These are phyloP conservation scores for Aurelia sp. DNA, from an alignment of 30 jellyfish, hydroid and myxozoan genomes.

Conservation along the genomic window DNA sequence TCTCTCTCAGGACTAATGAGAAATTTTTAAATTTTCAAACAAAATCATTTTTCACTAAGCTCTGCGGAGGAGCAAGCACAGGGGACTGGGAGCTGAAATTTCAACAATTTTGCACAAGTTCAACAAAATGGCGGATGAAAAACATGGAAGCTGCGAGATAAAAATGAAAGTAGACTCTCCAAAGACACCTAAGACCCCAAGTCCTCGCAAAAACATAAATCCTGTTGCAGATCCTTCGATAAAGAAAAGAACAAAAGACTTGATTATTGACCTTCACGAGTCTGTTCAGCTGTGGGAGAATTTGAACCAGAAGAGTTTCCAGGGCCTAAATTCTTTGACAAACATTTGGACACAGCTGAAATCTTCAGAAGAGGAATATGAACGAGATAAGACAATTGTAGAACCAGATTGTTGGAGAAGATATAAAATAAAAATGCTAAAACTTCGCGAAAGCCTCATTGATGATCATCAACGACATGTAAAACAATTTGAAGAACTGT, in stretches of 20 bases:
- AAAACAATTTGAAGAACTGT: conserved; percentile 33
- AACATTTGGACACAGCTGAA: conserved; percentile 73
- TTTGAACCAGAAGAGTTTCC: conserved; percentile 73
- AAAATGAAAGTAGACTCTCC: conserved; percentile 4
- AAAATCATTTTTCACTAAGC: too few relatives aligned
- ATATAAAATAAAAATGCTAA: conserved; percentile 54
- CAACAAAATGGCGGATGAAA: conserved; percentile 14
- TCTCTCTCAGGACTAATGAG: too few relatives aligned
- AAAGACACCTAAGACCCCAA: conserved; percentile 49
- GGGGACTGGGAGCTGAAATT: too few relatives aligned
- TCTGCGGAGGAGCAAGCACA: too few relatives aligned
- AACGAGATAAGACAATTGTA: not conserved
- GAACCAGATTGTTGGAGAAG: conserved; percentile 53
- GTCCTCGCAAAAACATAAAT: conserved; percentile 10
- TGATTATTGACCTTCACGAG: conserved; percentile 70
- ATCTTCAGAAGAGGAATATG: conserved; percentile 44
- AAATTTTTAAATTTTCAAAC: too few relatives aligned
- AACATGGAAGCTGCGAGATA: not conserved
- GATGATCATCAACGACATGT: conserved; percentile 57
- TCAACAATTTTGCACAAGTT: too few relatives aligned
- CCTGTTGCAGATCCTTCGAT: conserved; percentile 45
- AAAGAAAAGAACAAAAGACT: conserved; percentile 66
- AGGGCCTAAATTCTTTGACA: conserved; percentile 74
- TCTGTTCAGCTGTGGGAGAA: conserved; percentile 84
- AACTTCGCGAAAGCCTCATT: conserved; percentile 78